Percentiles rank a stretch among this genome's conserved stretches.
Evolutionary conservation across 1,140 invertebrate species (phyloP).

Genomic region (Scylla paramamosain): DNA sequence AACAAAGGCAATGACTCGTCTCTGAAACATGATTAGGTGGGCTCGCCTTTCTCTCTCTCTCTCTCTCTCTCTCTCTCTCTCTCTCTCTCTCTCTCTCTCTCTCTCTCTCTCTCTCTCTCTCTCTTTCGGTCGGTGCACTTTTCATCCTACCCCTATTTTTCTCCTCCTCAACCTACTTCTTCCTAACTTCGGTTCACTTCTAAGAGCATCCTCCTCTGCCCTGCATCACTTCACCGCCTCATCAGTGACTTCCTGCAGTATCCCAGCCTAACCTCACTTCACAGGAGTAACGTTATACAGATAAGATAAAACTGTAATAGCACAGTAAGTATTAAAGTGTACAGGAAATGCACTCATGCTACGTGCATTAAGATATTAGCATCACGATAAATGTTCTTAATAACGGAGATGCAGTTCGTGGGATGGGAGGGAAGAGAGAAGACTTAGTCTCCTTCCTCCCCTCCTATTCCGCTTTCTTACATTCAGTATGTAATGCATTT

Average conservation of each 20-base stretch:
- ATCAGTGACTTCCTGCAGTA: not conserved
- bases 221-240: not conserved
- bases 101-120: not conserved
- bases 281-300: too few species aligned
- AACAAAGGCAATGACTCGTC: conserved; percentile 70
- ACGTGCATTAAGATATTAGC: not conserved
- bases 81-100: not conserved
- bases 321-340: too few species aligned
- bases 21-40: conserved; percentile 60
- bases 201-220: not conserved
- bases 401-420: not conserved
- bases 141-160: not conserved
- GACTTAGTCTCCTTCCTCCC: not conserved
- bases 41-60: not conserved
- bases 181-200: not conserved
- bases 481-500: not conserved
- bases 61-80: not conserved
- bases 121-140: not conserved
- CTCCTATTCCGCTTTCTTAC: not conserved
- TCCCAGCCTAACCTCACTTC: not conserved
- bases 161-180: not conserved
- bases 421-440: not conserved
- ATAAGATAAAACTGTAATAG: too few species aligned
- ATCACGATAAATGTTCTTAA: not conserved
- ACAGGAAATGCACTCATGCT: not conserved